Conservation (phyloP, 2,888 invertebrate species). For the Pandemis cinnamomeana region DNA sequence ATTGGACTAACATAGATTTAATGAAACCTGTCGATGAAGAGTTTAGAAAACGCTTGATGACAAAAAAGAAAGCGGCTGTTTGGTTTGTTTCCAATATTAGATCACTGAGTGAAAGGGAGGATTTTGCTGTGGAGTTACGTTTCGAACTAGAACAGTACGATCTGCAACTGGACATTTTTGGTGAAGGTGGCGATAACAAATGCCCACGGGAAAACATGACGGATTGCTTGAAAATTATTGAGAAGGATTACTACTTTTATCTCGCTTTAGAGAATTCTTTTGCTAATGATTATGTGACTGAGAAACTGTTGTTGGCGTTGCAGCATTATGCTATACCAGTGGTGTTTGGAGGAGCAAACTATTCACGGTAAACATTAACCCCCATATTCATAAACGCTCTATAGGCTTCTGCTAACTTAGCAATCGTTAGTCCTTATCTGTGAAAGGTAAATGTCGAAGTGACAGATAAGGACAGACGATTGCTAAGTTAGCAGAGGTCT, state of each 20-base stretch:
- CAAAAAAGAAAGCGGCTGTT: slow-evolving; percentile 61
- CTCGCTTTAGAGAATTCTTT: slow-evolving; percentile 69
- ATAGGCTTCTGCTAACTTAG: too few species aligned
- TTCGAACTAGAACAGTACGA: slow-evolving; percentile 50
- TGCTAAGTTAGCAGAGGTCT: too few species aligned
- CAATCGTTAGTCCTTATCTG: too few species aligned
- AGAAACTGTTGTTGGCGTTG: slow-evolving; percentile 63
- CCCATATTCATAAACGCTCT: too few species aligned
- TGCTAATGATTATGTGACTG: slow-evolving; percentile 68
- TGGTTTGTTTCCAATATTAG: slow-evolving; percentile 67
- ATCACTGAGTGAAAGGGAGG: slow-evolving; percentile 51
- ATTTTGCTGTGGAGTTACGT: slow-evolving; percentile 50
- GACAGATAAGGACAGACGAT: too few species aligned
- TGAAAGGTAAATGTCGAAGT: too few species aligned
- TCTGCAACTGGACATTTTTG: slow-evolving; percentile 59
- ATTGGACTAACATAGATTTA: slow-evolving; percentile 54
- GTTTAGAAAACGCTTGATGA: slow-evolving; percentile 51
- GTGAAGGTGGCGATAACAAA: slow-evolving; percentile 55
- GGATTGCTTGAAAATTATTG: slow-evolving; percentile 54
- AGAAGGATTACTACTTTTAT: slow-evolving; percentile 65
- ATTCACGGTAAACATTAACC: slow-evolving; percentile 58
- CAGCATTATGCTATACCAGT: slow-evolving; percentile 63
- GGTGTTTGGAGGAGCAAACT: slow-evolving; percentile 70
- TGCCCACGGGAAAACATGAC: slow-evolving; percentile 51
- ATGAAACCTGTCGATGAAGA: slow-evolving; percentile 55